Conservation (phyloP, 2,888 invertebrate species). For the Polydrusus pterygomalis region DNA sequence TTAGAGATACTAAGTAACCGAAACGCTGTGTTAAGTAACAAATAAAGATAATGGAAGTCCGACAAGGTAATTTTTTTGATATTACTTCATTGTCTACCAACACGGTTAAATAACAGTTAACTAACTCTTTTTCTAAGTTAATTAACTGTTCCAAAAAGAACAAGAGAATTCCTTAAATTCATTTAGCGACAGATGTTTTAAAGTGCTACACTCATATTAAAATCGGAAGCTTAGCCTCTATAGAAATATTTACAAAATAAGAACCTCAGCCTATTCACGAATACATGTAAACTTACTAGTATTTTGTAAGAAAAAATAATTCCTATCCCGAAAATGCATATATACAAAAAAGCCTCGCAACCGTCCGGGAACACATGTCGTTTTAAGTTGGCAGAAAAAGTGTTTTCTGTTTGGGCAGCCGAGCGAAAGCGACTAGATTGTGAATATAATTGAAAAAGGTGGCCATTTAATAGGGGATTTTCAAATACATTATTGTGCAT, state of each 20-base stretch:
- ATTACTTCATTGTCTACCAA: too few relatives aligned
- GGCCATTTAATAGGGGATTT: slow-evolving; percentile 69
- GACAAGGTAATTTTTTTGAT: too few relatives aligned
- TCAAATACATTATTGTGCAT: slow-evolving; percentile 69
- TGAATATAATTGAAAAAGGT: slow-evolving; percentile 72
- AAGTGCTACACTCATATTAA: neutral
- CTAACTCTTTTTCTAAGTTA: too few relatives aligned
- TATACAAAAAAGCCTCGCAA: slow-evolving; percentile 44
- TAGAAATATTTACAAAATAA: slow-evolving; percentile 39
- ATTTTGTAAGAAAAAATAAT: slow-evolving; percentile 50
- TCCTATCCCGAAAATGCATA: slow-evolving; percentile 46
- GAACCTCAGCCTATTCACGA: slow-evolving; percentile 40
- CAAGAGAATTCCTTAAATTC: neutral
- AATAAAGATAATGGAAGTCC: too few relatives aligned
- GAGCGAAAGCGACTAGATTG: slow-evolving; percentile 70
- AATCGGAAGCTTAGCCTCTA: slow-evolving; percentile 33
- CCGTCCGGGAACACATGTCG: slow-evolving; percentile 54
- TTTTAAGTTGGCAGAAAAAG: slow-evolving; percentile 48
- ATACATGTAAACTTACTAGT: slow-evolving; percentile 43
- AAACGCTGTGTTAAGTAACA: too few relatives aligned
- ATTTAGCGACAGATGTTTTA: slow-evolving; percentile 3
- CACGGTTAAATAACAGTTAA: too few relatives aligned
- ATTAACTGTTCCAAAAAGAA: too few relatives aligned
- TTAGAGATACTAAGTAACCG: too few relatives aligned
- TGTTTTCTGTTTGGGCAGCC: slow-evolving; percentile 55